Conservation (phyloP, 2,113 vertebrate species). For the Aptenodytes patagonicus region DNA sequence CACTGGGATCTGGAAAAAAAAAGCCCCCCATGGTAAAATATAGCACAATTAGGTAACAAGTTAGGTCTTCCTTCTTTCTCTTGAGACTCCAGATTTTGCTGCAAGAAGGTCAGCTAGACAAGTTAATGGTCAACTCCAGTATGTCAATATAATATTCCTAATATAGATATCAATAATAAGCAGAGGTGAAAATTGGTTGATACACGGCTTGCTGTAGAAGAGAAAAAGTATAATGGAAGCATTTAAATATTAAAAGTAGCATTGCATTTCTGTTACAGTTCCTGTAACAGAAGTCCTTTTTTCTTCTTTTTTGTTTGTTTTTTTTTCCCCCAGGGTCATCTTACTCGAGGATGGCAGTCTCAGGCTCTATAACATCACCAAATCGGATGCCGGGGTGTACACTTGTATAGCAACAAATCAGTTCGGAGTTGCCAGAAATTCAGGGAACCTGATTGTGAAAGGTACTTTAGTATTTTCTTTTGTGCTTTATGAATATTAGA, state of each 20-base stretch:
- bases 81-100: background rate
- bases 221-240: background rate
- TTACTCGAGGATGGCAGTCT: constrained; percentile 81
- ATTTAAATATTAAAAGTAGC: background rate
- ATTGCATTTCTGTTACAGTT: background rate
- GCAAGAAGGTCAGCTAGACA: background rate
- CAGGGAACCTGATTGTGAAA: constrained; percentile 83
- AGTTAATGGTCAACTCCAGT: background rate
- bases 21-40: background rate
- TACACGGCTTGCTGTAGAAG: background rate
- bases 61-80: background rate
- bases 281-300: background rate
- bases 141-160: background rate
- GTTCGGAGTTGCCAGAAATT: constrained; percentile 80
- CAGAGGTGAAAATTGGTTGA: background rate
- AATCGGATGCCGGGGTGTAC: constrained; percentile 77
- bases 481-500: background rate
- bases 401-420: constrained; percentile 84
- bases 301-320: background rate
- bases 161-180: background rate
- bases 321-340: constrained; percentile 24
- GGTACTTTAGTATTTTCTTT: constrained; percentile 67
- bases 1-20: background rate
- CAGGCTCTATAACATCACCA: constrained; percentile 80
- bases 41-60: background rate